Conservation (phyloP, 2,888 invertebrate species). For the Sclerodermus sp. region DNA sequence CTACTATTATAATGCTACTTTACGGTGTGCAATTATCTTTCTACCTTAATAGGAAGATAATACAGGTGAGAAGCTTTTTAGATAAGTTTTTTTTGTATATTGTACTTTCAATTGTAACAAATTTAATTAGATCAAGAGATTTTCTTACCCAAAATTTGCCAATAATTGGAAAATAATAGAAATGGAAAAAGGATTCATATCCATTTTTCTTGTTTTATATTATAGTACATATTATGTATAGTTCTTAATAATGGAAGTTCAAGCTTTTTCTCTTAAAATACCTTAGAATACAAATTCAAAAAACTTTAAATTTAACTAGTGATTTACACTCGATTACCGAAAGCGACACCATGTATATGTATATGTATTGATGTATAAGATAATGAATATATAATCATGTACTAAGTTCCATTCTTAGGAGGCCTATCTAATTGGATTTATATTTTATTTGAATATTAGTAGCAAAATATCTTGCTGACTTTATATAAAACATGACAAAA, state of each 20-base stretch:
- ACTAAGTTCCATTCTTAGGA: conserved; percentile 28
- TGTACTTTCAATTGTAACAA: conserved; percentile 1
- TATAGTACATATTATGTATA: conserved; percentile 30
- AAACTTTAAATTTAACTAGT: conserved; percentile 18
- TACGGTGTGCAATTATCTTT: conserved; percentile 2
- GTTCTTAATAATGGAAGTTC: conserved; percentile 24
- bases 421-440: conserved; percentile 35
- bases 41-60: no score
- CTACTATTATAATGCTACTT: background rate
- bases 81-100: conserved; percentile 4
- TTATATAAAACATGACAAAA: conserved; percentile 9
- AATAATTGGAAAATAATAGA: conserved; percentile 15
- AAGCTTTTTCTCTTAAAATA: conserved; percentile 1
- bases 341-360: conserved; percentile 39
- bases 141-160: no score
- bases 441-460: conserved; percentile 18
- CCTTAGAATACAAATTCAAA: background rate
- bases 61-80: background rate
- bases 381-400: conserved; percentile 37
- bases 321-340: conserved; percentile 31
- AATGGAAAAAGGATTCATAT: conserved; percentile 13
- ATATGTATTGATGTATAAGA: conserved; percentile 46
- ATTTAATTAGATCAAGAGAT: no score
- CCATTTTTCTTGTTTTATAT: conserved; percentile 29
- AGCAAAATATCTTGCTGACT: conserved; percentile 8